Conservation (phyloP, 2,113 vertebrate genomes). For the Pangasianodon gigas region DNA sequence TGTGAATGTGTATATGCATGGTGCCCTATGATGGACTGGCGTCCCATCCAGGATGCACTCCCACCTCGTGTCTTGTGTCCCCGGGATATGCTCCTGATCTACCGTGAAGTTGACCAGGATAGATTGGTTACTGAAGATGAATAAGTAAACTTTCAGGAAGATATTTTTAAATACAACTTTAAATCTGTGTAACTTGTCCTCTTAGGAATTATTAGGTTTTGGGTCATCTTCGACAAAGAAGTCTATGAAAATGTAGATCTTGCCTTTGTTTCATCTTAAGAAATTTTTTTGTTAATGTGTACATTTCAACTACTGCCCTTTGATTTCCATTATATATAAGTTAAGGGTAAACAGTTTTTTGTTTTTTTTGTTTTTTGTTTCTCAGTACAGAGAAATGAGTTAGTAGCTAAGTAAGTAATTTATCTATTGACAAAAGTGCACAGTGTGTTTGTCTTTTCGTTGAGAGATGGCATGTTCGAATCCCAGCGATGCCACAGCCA, state of each 20-base stretch:
- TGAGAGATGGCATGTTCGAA: not conserved
- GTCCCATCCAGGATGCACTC: not conserved
- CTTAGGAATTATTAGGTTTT: too few relatives aligned
- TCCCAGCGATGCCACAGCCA: not conserved
- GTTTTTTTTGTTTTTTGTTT: too few relatives aligned
- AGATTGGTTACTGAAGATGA: not conserved
- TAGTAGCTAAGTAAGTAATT: not conserved
- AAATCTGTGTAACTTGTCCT: too few relatives aligned
- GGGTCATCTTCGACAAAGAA: not conserved
- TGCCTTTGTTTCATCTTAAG: not conserved
- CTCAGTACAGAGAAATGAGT: not conserved
- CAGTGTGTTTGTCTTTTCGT: not conserved
- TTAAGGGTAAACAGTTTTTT: not conserved
- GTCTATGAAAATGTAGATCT: not conserved
- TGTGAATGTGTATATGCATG: not conserved
- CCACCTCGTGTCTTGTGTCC: not conserved
- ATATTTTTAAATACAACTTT: too few relatives aligned
- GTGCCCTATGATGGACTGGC: not conserved
- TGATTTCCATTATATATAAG: too few relatives aligned
- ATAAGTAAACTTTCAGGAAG: not conserved
- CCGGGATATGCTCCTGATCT: not conserved
- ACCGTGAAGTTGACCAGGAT: not conserved
- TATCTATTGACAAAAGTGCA: not conserved
- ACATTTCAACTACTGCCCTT: too few relatives aligned
- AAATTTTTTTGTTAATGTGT: not conserved